Conservation (phyloP, 1,140 invertebrate species). For the Melanaphis sacchari region DNA sequence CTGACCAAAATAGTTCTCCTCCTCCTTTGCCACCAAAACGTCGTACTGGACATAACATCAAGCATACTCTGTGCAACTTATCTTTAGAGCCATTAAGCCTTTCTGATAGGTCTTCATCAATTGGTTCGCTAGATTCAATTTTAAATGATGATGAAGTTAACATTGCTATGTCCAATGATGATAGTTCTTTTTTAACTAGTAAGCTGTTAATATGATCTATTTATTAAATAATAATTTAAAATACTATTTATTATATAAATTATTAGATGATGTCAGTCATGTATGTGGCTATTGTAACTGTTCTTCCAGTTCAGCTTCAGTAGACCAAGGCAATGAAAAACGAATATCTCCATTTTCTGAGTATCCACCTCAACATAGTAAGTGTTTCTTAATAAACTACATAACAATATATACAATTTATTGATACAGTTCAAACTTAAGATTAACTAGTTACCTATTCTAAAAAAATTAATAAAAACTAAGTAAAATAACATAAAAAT, state of each 20-base stretch:
- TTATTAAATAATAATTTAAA: conserved; percentile 2
- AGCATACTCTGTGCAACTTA: background rate
- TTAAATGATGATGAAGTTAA: conserved; percentile 75
- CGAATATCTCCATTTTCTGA: conserved; percentile 52
- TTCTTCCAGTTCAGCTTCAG: conserved; percentile 54
- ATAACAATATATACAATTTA: background rate
- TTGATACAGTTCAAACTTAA: background rate
- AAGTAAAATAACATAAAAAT: background rate
- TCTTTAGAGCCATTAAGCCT: conserved; percentile 56
- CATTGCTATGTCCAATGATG: conserved; percentile 70
- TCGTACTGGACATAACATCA: conserved; percentile 63
- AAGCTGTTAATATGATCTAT: background rate
- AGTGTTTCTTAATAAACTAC: background rate
- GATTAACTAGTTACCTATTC: background rate
- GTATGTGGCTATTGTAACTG: conserved; percentile 55
- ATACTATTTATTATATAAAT: background rate
- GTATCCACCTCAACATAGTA: conserved; percentile 50
- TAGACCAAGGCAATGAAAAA: conserved; percentile 54
- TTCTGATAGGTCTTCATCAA: conserved; percentile 67
- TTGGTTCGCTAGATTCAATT: conserved; percentile 83
- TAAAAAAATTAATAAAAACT: background rate
- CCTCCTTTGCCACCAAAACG: conserved; percentile 81
- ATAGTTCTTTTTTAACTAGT: conserved; percentile 63
- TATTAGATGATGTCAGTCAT: conserved; percentile 48
- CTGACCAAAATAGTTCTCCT: conserved; percentile 65